Base-by-base conservation (phyloP, 2,113 vertebrate genomes). In the Myodes glareolus region DNA sequence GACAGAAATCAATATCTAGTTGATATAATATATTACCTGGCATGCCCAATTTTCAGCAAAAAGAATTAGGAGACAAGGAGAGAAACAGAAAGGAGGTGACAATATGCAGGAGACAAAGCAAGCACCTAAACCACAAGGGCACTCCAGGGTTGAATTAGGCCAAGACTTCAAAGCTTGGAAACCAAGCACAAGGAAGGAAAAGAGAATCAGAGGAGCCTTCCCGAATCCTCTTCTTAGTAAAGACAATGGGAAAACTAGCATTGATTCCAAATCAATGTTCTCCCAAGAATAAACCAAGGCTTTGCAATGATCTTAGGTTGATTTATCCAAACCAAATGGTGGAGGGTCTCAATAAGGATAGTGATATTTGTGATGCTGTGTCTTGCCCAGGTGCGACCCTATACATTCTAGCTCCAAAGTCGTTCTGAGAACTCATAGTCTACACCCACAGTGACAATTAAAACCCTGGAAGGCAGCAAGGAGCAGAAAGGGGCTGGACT, bases 161-260 rank as follows among this genome's bases (percentile, higher is more conserved):
- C 39, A 63, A 95, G 36, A 82, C n/a, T 67, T 82, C 76, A 92
- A 82, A 75, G 27, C 21, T 88, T 63, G 55, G 84, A 72, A 87
- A 80, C 19, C 19, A 63, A 39, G 8, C 39, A 31, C 58, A 77
- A 58, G 68, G n/a, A 80, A 70, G 31, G 80, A 36, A 78, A 58
- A 52, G 1, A 31, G 31, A 52, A 92, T 73, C 12, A 0, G 27
- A 10, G 19, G 14, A 65, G 12, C 16, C 55, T 67, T 29, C 29
- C 50, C 80, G 75, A n/a, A n/a, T 75, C n/a, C 29, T 67, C 55
- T 81, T 65, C 16, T 75, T 31, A 27, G n/a, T 78, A 95, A 91
- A 73, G 75, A 10, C n/a, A 75, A 65, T 76, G n/a, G 55, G 58
- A 82, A 78, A 82, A 75, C 58, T 29, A 67, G 21, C 45, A 82